Conservation (phyloP, 2,888 invertebrate species). For the Metellina segmentata region DNA sequence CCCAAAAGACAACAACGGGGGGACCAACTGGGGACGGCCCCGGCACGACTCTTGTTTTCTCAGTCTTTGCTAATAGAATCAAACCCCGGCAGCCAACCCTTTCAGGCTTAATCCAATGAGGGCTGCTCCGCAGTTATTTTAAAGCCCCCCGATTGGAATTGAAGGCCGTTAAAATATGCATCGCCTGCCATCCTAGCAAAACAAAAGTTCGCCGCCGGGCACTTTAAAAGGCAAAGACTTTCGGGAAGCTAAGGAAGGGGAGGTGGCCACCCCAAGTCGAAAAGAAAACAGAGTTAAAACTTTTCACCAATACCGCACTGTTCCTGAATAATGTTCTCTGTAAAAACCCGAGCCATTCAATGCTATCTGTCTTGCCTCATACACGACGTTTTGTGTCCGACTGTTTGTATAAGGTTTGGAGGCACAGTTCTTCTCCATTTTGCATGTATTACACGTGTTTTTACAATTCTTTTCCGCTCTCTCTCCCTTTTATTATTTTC, state of each 20-base stretch:
- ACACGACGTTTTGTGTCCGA: conserved; percentile 54
- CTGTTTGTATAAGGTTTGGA: conserved; percentile 70
- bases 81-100: conserved; percentile 54
- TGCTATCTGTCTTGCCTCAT: conserved; percentile 63
- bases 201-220: conserved; percentile 70
- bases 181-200: conserved; percentile 55
- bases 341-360: conserved; percentile 53
- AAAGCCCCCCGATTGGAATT: conserved; percentile 30
- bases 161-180: conserved; percentile 68
- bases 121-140: conserved; percentile 58
- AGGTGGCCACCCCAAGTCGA: conserved; percentile 30
- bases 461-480: conserved; percentile 59
- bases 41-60: conserved; percentile 32
- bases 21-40: conserved; percentile 15
- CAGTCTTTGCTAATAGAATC: conserved; percentile 71
- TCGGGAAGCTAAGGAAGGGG: background rate
- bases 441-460: conserved; percentile 73
- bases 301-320: conserved; percentile 70
- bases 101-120: conserved; percentile 64
- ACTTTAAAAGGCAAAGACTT: conserved; percentile 49
- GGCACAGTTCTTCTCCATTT: conserved; percentile 42
- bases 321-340: conserved; percentile 69
- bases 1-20: conserved; percentile 39
- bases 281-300: conserved; percentile 72
- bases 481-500: conserved; percentile 21